Evolutionary conservation across 2,113 vertebrate species (phyloP).

Genomic region (Meles meles): DNA sequence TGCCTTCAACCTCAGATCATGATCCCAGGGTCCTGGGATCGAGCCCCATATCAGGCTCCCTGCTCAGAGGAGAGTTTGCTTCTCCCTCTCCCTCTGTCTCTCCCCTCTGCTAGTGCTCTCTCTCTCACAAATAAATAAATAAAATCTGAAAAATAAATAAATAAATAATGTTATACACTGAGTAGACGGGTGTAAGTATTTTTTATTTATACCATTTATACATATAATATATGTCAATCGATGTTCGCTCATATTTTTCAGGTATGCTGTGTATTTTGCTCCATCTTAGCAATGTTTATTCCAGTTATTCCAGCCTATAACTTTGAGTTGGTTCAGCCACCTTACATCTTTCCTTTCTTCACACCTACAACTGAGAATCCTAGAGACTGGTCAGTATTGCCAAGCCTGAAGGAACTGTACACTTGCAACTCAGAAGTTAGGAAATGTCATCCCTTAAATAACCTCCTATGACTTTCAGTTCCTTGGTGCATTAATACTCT

Average conservation of each 20-base stretch:
- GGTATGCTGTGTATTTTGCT: background rate
- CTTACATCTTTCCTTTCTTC: background rate
- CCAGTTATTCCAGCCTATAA: background rate
- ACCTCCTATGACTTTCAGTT: background rate
- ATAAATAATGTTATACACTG: background rate
- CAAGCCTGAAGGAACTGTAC: background rate
- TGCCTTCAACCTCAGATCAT: background rate
- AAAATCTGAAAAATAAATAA: background rate
- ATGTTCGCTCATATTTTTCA: background rate
- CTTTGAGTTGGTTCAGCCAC: background rate
- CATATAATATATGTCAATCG: background rate
- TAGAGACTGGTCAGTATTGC: background rate
- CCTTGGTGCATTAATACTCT: slow-evolving; percentile 30
- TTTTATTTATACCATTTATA: background rate
- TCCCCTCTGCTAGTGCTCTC: background rate
- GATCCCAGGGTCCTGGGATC: background rate
- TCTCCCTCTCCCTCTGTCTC: background rate
- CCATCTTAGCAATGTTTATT: background rate
- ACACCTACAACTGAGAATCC: background rate
- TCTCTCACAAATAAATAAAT: background rate
- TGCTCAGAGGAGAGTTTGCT: background rate
- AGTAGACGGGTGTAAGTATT: background rate
- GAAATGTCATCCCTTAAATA: background rate
- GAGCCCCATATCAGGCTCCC: background rate
- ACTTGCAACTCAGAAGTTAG: background rate